Percentiles rank a stretch among this genome's conserved stretches.
These are phyloP conservation scores for Peromyscus californicus DNA, from an alignment of 2,113 vertebrate genomes.

Conservation along the genomic window DNA sequence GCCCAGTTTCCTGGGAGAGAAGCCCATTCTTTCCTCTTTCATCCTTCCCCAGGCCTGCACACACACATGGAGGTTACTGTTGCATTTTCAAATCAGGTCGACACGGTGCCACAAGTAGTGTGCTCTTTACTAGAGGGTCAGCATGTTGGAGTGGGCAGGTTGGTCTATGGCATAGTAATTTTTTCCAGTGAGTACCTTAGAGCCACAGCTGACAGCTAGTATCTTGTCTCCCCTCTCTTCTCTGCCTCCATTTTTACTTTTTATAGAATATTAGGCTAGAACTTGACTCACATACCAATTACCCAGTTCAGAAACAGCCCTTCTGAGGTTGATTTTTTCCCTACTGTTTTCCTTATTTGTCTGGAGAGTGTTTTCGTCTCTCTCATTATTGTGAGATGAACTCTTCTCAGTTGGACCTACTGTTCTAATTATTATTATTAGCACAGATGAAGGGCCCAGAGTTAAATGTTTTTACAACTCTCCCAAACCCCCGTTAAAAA, in stretches of 20 bases:
- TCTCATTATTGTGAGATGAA: neutral
- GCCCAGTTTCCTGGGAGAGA: conserved; percentile 57
- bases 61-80: no score
- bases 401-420: neutral
- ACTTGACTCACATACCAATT: neutral
- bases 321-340: neutral
- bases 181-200: neutral
- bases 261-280: neutral
- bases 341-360: neutral
- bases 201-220: neutral
- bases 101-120: rapidly evolving
- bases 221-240: neutral
- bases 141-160: neutral
- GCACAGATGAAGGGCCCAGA: neutral
- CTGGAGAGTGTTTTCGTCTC: neutral
- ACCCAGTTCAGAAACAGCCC: neutral
- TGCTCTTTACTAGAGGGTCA: neutral
- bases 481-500: neutral
- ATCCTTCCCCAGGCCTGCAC: neutral
- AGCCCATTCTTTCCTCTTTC: neutral
- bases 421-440: conserved; percentile 48
- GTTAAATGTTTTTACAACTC: neutral
- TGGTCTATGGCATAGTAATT: neutral
- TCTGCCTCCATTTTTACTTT: conserved; percentile 9
- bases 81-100: neutral